Conservation (phyloP, 2,113 vertebrate genomes). For the Neogale vison region DNA sequence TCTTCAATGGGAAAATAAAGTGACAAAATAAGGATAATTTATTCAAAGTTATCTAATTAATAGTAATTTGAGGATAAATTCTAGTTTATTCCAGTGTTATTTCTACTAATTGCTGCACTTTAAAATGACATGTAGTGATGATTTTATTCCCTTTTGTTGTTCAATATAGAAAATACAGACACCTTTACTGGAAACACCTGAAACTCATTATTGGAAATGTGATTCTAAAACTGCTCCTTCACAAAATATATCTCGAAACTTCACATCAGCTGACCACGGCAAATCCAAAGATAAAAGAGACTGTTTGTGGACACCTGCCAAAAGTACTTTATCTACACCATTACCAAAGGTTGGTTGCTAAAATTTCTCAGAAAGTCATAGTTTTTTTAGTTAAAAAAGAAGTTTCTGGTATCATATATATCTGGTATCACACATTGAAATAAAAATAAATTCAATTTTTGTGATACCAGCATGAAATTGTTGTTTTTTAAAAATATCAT, state of each 20-base stretch:
- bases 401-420: not conserved
- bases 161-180: conserved; percentile 77
- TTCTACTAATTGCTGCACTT: conserved; percentile 26
- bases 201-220: conserved; percentile 60
- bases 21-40: not conserved
- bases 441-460: conserved; percentile 24
- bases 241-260: conserved; percentile 59
- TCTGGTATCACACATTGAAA: not conserved
- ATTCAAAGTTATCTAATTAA: conserved; percentile 23
- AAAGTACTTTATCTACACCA: conserved; percentile 57
- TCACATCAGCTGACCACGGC: conserved; percentile 42
- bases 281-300: conserved; percentile 73
- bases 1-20: conserved; percentile 35
- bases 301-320: conserved; percentile 41
- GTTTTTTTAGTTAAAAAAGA: conserved; percentile 19
- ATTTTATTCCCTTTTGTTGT: conserved; percentile 59
- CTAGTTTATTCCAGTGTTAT: not conserved
- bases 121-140: conserved; percentile 49
- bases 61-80: conserved; percentile 13
- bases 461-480: conserved; percentile 6
- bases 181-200: conserved; percentile 65
- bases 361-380: conserved; percentile 33
- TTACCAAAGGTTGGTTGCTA: conserved; percentile 79
- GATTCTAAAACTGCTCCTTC: conserved; percentile 66
- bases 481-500: not conserved